Evolutionary conservation across 1,140 invertebrate genomes (phyloP).

Genomic region (Drosophila athabasca): DNA sequence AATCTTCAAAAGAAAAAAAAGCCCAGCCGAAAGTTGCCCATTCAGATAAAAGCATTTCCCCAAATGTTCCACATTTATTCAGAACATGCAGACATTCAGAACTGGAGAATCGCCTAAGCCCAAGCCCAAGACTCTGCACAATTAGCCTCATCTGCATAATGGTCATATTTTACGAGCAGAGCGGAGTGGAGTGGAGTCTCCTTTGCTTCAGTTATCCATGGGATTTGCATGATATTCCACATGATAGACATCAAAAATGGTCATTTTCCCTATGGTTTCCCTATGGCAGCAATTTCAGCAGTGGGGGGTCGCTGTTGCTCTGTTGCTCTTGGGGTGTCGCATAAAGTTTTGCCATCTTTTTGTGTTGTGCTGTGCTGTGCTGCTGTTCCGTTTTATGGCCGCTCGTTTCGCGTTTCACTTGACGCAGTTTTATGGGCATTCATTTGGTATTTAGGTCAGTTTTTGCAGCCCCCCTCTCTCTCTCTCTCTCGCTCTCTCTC

Average conservation of each 20-base stretch:
- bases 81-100: background rate
- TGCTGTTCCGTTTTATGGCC: slow-evolving; percentile 32
- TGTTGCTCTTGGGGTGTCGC: slow-evolving; percentile 11
- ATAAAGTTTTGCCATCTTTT: slow-evolving; percentile 44
- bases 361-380: background rate
- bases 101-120: slow-evolving; percentile 30
- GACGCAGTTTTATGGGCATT: slow-evolving; percentile 73
- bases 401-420: slow-evolving; percentile 37
- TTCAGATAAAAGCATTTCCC: slow-evolving; percentile 21
- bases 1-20: no score
- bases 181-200: background rate
- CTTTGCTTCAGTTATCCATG: slow-evolving; percentile 13
- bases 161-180: slow-evolving; percentile 49
- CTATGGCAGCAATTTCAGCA: background rate
- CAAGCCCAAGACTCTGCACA: slow-evolving; percentile 38
- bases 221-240: background rate
- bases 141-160: slow-evolving; percentile 56
- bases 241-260: slow-evolving; percentile 53
- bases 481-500: slow-evolving; percentile 6
- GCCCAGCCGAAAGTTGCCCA: background rate
- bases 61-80: slow-evolving; percentile 24
- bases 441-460: slow-evolving; percentile 79
- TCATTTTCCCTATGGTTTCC: slow-evolving; percentile 32
- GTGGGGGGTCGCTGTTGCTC: background rate
- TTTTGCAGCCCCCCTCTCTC: slow-evolving; percentile 36